A percentile compares a stretch with the other conserved stretches of the same genome.
These are phyloP conservation scores for Asteroscopus sphinx DNA, from an alignment of 2,888 invertebrate genomes.

Conservation along the genomic window DNA sequence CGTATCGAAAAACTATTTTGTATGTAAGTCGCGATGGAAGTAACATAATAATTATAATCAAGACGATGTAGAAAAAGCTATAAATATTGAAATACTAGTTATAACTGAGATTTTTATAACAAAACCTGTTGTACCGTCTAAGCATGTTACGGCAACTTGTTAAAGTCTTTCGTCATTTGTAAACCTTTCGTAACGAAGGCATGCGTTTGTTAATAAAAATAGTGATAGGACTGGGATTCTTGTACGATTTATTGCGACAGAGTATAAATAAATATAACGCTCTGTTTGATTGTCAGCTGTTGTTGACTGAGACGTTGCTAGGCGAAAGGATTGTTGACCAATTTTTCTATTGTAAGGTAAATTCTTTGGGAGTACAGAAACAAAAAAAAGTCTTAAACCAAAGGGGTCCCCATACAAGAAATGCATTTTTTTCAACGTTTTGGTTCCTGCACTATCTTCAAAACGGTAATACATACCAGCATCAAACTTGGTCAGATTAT, in stretches of 20 bases:
- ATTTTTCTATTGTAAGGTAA: background rate
- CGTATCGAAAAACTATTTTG: slow-evolving; percentile 14
- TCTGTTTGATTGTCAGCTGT: slow-evolving; percentile 6
- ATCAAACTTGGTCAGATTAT: too few relatives aligned
- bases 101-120: slow-evolving; percentile 13
- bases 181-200: slow-evolving; percentile 41
- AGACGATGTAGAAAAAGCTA: slow-evolving; percentile 28
- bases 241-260: slow-evolving; percentile 46
- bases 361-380: too few relatives aligned
- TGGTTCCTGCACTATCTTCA: too few relatives aligned
- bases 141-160: slow-evolving; percentile 9
- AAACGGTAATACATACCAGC: too few relatives aligned
- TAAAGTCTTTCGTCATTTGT: slow-evolving; percentile 36
- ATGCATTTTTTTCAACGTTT: too few relatives aligned
- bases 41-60: slow-evolving; percentile 19
- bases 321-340: too few relatives aligned
- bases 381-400: too few relatives aligned
- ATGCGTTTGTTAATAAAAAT: slow-evolving; percentile 16
- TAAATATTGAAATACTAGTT: slow-evolving; percentile 38
- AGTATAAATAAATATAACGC: slow-evolving; percentile 21
- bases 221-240: slow-evolving; percentile 33
- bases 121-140: slow-evolving; percentile 20
- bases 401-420: too few relatives aligned
- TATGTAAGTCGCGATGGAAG: slow-evolving; percentile 13
- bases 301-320: background rate